phyloP scores from a whole-genome alignment of 1,140 invertebrate species.

The Metopolophium dirhodum region DNA sequence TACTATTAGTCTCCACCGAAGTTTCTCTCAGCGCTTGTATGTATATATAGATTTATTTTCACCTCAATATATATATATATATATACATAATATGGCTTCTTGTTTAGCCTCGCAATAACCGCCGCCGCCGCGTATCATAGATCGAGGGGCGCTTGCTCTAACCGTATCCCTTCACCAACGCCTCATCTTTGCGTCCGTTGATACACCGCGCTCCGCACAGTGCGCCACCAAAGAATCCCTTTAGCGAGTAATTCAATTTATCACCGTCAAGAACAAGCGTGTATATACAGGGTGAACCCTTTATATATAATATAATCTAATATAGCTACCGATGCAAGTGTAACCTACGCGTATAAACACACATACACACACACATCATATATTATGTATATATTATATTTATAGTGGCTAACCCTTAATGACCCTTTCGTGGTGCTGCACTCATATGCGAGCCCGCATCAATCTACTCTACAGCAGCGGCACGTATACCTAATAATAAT shows the following conservation, averaged over 20 bases:
- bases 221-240: neutral
- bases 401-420: neutral
- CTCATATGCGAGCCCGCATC: neutral
- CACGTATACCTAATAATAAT: neutral
- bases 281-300: neutral
- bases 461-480: neutral
- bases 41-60: neutral
- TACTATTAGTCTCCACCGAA: neutral
- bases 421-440: neutral
- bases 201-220: neutral
- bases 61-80: neutral
- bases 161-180: neutral
- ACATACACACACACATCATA: neutral
- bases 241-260: constrained; percentile 23
- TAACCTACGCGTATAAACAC: neutral
- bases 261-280: neutral
- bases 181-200: neutral
- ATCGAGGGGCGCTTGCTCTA: neutral
- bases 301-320: neutral
- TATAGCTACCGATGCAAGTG: neutral
- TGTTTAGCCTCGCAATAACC: constrained; percentile 25
- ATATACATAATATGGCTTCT: neutral
- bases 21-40: neutral
- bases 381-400: neutral
- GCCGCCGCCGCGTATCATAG: neutral